Evolutionary conservation across 2,888 invertebrate species (phyloP).

Genomic region (Drosophila nr. fundita): DNA sequence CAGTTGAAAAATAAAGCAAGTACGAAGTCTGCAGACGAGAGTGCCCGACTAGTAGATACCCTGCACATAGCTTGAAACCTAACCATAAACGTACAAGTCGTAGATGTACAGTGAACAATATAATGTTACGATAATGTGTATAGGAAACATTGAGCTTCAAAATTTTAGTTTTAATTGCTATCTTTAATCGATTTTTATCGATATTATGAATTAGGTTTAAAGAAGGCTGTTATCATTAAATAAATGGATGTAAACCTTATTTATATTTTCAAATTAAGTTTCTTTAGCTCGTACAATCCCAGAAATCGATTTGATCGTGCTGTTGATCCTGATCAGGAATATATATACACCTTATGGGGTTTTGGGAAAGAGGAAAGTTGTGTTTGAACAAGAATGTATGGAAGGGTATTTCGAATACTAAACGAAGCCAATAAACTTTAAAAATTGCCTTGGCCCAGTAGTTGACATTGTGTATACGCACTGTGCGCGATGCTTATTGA

Average conservation of each 20-base stretch:
- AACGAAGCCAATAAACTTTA: constrained; percentile 36
- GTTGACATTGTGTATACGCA: constrained; percentile 73
- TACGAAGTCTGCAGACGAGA: not conserved
- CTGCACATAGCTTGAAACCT: accelerated
- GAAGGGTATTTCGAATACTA: not conserved
- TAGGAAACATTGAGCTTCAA: not conserved
- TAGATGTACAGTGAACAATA: not conserved
- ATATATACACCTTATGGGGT: not conserved
- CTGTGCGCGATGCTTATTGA: constrained; percentile 52
- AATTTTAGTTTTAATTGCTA: not conserved
- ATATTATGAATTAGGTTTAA: not conserved
- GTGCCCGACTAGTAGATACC: not conserved
- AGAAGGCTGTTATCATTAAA: not conserved
- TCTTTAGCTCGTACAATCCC: not conserved
- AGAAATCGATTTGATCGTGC: too few species aligned
- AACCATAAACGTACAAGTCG: not conserved
- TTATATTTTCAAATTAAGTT: not conserved
- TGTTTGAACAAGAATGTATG: not conserved
- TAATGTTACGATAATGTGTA: not conserved
- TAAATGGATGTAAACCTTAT: not conserved
- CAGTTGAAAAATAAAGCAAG: constrained; percentile 10
- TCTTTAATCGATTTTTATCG: not conserved
- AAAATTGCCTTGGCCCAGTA: constrained; percentile 30
- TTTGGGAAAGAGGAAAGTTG: not conserved
- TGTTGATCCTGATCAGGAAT: not conserved